Percentiles rank a stretch among this genome's conserved stretches.
These are phyloP conservation scores for Gortyna flavago DNA, from an alignment of 2,888 invertebrate genomes.

Conservation along the genomic window DNA sequence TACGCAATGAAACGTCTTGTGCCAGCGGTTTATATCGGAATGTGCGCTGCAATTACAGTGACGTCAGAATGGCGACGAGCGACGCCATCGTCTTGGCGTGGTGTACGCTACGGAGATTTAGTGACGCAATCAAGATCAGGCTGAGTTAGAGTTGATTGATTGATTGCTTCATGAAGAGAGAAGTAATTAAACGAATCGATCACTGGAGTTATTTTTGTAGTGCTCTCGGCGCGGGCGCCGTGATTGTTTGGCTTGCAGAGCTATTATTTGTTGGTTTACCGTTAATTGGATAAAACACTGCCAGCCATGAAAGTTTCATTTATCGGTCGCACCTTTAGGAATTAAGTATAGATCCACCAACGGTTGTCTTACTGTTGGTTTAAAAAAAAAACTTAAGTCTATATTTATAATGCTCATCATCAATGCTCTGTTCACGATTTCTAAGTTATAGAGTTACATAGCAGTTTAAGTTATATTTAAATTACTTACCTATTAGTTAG, in stretches of 20 bases:
- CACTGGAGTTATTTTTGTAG: slow-evolving; percentile 36
- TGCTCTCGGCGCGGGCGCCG: neutral
- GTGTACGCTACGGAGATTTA: slow-evolving; percentile 41
- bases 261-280: neutral
- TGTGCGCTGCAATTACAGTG: slow-evolving; percentile 51
- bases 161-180: slow-evolving; percentile 31
- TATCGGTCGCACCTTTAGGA: no score
- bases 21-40: slow-evolving; percentile 41
- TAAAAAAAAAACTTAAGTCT: neutral
- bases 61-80: slow-evolving; percentile 45
- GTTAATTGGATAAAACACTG: neutral
- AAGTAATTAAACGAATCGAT: slow-evolving; percentile 45
- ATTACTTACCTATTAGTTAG: neutral
- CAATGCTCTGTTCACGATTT: neutral
- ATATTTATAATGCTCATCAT: no score
- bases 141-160: slow-evolving; percentile 33
- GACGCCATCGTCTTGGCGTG: slow-evolving; percentile 21
- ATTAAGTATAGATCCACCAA: no score
- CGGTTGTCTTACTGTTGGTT: neutral
- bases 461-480: neutral
- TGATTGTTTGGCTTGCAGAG: neutral
- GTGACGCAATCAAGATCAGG: slow-evolving; percentile 36
- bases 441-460: neutral
- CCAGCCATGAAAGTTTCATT: neutral
- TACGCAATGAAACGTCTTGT: slow-evolving; percentile 44